phyloP scores from a whole-genome alignment of 2,888 invertebrate species.

The Drosophila tripunctata region DNA sequence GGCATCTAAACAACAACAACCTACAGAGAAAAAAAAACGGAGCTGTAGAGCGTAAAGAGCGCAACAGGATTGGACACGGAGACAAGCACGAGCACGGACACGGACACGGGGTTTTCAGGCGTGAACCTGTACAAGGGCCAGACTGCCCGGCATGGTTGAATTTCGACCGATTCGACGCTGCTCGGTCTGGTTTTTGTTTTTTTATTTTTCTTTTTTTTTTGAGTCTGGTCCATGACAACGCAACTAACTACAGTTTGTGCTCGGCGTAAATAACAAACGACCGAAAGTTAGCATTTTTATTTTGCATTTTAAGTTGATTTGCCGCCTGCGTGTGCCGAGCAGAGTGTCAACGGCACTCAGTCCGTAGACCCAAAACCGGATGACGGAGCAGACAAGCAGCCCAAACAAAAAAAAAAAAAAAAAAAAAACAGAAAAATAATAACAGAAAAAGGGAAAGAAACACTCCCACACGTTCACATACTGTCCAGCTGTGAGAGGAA shows the following conservation, averaged over 20 bases:
- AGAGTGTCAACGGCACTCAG: constrained; percentile 59
- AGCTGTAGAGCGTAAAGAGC: constrained; percentile 67
- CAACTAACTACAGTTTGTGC: constrained; percentile 67
- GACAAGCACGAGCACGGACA: constrained; percentile 3
- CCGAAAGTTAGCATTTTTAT: constrained; percentile 68
- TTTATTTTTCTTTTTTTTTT: no score
- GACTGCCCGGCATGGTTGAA: constrained; percentile 31
- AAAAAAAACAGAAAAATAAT: background rate
- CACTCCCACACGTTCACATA: constrained; percentile 64
- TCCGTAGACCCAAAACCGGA: constrained; percentile 32
- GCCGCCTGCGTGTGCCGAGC: constrained; percentile 63
- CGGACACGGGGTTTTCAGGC: constrained; percentile 33
- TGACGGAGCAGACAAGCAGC: constrained; percentile 5
- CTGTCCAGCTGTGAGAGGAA: background rate
- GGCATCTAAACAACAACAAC: constrained; percentile 43
- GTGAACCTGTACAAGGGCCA: constrained; percentile 39
- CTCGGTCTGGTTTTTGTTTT: background rate
- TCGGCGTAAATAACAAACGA: constrained; percentile 69
- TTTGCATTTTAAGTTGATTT: constrained; percentile 78
- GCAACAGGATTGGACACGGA: constrained; percentile 72
- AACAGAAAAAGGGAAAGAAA: constrained; percentile 8
- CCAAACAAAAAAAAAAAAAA: constrained; percentile 1
- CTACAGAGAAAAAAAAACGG: constrained; percentile 49
- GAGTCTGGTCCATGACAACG: constrained; percentile 63
- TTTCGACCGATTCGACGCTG: background rate